phyloP scores from a whole-genome alignment of 2,888 invertebrate genomes.

The Theretra japonica region DNA sequence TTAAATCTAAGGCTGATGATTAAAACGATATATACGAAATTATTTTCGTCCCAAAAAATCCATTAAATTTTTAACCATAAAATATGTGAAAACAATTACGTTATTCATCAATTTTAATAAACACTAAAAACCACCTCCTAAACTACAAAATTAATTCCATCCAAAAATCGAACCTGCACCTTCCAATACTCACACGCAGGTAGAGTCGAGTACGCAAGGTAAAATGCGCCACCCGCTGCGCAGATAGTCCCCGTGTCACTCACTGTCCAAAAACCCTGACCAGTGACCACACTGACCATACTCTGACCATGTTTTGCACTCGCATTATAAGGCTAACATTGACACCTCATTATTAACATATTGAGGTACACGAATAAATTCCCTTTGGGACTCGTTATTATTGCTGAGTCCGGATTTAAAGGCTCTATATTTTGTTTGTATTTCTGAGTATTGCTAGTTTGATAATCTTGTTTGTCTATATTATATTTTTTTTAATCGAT shows the following conservation, averaged over 20 bases:
- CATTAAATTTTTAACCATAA: too few species aligned
- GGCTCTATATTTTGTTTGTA: background rate
- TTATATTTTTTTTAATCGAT: too few species aligned
- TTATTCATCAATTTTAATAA: too few species aligned
- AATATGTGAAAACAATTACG: too few species aligned
- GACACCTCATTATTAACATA: slow-evolving; percentile 54
- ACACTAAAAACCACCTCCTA: too few species aligned
- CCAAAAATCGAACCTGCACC: slow-evolving; percentile 21
- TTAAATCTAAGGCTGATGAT: too few species aligned
- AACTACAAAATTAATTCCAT: background rate
- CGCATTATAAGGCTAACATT: slow-evolving; percentile 44
- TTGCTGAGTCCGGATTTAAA: background rate
- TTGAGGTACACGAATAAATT: slow-evolving; percentile 24
- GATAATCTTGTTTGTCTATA: background rate
- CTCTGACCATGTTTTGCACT: slow-evolving; percentile 44
- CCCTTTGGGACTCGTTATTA: background rate
- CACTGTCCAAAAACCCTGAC: slow-evolving; percentile 52
- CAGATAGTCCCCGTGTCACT: slow-evolving; percentile 71
- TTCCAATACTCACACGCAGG: slow-evolving; percentile 46
- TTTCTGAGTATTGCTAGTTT: background rate
- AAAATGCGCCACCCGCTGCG: slow-evolving; percentile 72
- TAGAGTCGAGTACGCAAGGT: slow-evolving; percentile 68
- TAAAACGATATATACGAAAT: too few species aligned
- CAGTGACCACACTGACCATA: slow-evolving; percentile 46
- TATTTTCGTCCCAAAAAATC: too few species aligned